phyloP scores from a whole-genome alignment of 1,140 invertebrate genomes.

The Semibalanus balanoides region DNA sequence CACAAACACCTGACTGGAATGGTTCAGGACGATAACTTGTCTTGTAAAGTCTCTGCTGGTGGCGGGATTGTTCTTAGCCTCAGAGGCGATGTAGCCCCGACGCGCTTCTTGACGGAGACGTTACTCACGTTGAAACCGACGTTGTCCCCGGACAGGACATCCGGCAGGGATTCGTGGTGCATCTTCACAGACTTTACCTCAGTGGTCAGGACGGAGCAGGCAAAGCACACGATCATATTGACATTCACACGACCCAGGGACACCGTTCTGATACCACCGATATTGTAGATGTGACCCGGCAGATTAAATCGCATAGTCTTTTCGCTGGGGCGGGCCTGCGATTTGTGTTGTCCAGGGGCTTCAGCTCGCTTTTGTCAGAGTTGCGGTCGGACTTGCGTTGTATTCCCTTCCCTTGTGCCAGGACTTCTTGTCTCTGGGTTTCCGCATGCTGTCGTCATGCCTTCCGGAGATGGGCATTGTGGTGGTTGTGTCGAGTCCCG shows the following conservation, averaged over 20 bases:
- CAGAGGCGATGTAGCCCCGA: conserved; percentile 91
- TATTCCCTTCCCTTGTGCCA: conserved; percentile 97
- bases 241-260: conserved; percentile 97
- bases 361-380: conserved; percentile 69
- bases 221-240: conserved; percentile 95
- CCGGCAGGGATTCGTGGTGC: conserved; percentile 91
- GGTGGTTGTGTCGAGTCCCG: no score
- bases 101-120: conserved; percentile 93
- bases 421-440: conserved; percentile 73
- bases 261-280: conserved; percentile 98
- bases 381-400: conserved; percentile 82
- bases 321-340: conserved; percentile 83
- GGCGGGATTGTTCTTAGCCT: conserved; percentile 91
- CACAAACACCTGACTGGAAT: conserved; percentile 91
- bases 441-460: conserved; percentile 97
- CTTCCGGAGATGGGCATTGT: conserved; percentile 98
- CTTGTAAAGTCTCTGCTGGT: conserved; percentile 85
- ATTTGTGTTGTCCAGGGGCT: conserved; percentile 87
- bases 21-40: conserved; percentile 95
- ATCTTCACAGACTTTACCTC: conserved; percentile 99
- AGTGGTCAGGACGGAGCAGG: conserved; percentile 83
- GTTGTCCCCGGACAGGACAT: conserved; percentile 94
- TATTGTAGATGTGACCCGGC: conserved; percentile 98
- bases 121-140: conserved; percentile 99
- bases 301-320: conserved; percentile 93